These are phyloP conservation scores for Gasterosteus nipponicus DNA, from an alignment of 2,113 vertebrate species.

Conservation along the genomic window DNA sequence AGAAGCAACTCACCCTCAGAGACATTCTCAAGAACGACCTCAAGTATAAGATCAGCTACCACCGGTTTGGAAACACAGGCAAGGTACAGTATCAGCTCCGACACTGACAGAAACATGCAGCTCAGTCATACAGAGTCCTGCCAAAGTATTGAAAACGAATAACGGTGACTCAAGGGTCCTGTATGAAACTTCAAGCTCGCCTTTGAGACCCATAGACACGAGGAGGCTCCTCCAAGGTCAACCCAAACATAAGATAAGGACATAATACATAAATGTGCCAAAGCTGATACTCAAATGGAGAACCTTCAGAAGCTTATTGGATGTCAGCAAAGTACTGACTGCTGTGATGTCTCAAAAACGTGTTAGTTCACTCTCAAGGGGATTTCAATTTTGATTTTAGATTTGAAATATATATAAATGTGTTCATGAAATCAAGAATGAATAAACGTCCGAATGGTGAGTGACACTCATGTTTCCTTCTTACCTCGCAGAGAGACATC, in stretches of 20 bases:
- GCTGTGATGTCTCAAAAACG: not conserved
- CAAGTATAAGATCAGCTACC: slow-evolving; percentile 85
- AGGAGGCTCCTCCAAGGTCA: not conserved
- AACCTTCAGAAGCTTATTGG: not conserved
- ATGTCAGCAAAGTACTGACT: not conserved
- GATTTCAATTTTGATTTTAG: not conserved
- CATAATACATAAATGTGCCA: not conserved
- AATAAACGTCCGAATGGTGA: not conserved
- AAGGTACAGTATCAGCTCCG: slow-evolving; percentile 76
- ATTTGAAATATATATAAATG: not conserved
- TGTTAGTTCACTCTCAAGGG: not conserved
- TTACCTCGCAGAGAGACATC: slow-evolving; percentile 78
- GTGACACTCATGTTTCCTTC: not conserved
- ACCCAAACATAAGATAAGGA: not conserved
- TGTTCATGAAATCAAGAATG: not conserved
- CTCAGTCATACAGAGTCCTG: no score
- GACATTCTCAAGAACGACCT: slow-evolving; percentile 86
- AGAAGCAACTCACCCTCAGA: slow-evolving; percentile 81
- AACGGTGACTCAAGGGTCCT: not conserved
- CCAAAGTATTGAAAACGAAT: not conserved
- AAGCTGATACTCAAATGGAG: not conserved
- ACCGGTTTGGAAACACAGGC: slow-evolving; percentile 87
- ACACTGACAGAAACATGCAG: not conserved
- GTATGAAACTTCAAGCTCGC: not conserved
- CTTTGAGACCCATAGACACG: not conserved